A percentile compares a stretch with the other conserved stretches of the same genome.
These are phyloP conservation scores for Apamea epomidion DNA, from an alignment of 2,888 invertebrate species.

Conservation along the genomic window DNA sequence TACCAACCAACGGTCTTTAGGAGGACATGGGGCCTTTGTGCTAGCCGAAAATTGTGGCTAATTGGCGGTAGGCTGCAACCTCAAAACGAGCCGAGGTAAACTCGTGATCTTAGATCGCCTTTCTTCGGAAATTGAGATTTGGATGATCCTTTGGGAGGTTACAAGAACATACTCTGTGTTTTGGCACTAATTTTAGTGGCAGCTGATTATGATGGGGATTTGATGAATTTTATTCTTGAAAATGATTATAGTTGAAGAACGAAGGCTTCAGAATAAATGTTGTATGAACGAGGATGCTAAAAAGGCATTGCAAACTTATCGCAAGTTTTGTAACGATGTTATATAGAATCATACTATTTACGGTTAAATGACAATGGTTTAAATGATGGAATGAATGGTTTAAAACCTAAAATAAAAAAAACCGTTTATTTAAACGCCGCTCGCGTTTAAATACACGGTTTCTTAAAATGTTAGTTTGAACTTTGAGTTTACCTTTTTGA, in stretches of 20 bases:
- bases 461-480: not conserved
- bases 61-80: conserved; percentile 84
- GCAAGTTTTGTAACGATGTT: not conserved
- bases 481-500: not conserved
- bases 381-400: too few species aligned
- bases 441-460: not conserved
- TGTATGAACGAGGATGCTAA: not conserved
- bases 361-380: not conserved
- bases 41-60: conserved; percentile 86
- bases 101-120: conserved; percentile 57
- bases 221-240: conserved; percentile 27
- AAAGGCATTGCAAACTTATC: not conserved
- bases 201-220: conserved; percentile 44
- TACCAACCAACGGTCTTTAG: conserved; percentile 87
- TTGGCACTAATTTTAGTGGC: conserved; percentile 35
- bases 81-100: conserved; percentile 71
- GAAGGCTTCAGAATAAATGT: not conserved
- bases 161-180: conserved; percentile 39
- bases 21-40: conserved; percentile 86
- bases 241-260: not conserved
- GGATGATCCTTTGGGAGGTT: conserved; percentile 37
- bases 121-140: conserved; percentile 57
- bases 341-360: not conserved
- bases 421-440: too few species aligned
- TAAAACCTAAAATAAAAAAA: too few species aligned